Conservation (phyloP, 2,797 vertebrate species). For the Cheracebus regulus region DNA sequence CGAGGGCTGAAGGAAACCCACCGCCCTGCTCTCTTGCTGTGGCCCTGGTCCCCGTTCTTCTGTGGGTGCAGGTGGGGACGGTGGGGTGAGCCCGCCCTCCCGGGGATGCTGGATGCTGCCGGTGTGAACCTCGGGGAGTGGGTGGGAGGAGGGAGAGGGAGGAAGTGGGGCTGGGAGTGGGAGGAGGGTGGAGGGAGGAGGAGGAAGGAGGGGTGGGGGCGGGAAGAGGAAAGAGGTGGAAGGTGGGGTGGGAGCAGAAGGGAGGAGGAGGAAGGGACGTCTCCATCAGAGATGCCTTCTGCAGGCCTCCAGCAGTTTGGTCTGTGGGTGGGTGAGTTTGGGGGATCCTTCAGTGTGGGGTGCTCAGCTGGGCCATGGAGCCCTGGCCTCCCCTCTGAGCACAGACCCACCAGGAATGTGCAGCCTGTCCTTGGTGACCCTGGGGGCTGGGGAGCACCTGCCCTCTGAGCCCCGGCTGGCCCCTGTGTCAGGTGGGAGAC, state of each 20-base stretch:
- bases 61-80: neutral
- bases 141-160: too few relatives aligned
- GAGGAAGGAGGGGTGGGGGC: too few relatives aligned
- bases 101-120: too few relatives aligned
- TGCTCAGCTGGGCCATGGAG: neutral
- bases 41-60: neutral
- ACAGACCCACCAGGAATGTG: neutral
- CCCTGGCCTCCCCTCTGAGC: neutral
- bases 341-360: neutral
- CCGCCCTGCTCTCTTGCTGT: rapidly evolving
- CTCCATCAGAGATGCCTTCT: neutral
- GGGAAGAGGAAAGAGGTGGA: too few relatives aligned
- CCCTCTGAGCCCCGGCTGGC: neutral
- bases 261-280: too few relatives aligned
- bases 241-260: too few relatives aligned
- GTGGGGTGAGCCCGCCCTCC: neutral
- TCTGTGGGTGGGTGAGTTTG: neutral
- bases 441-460: neutral
- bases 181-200: too few relatives aligned
- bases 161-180: too few relatives aligned
- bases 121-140: too few relatives aligned
- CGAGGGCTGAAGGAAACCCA: neutral
- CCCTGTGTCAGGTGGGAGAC: neutral
- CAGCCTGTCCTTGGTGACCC: neutral
- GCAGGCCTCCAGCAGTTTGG: neutral